Conservation (phyloP, 2,797 vertebrate genomes). For the Anguilla marmorata region DNA sequence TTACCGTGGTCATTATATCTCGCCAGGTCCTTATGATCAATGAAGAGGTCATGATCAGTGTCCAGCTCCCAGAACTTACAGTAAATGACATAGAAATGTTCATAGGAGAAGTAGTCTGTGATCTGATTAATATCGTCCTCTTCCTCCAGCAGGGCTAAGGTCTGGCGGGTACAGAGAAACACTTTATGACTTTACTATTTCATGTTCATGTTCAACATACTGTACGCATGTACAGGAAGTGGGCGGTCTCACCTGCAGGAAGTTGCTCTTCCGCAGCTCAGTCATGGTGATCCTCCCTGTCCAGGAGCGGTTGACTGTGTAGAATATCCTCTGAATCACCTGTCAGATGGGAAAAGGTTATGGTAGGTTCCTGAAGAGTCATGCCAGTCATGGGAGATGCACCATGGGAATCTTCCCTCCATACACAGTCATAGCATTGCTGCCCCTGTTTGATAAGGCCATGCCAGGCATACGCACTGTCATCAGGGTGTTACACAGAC, state of each 20-base stretch:
- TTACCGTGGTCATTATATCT: conserved; percentile 96
- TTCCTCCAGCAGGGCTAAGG: conserved; percentile 93
- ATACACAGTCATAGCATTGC: neutral
- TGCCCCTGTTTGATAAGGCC: neutral
- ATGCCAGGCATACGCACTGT: neutral
- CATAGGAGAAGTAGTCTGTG: conserved; percentile 99
- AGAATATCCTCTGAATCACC: conserved; percentile 99
- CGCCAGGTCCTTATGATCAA: conserved; percentile 91
- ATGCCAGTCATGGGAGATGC: neutral
- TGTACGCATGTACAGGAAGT: conserved; percentile 24
- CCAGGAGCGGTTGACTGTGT: conserved; percentile 98
- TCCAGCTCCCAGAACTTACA: conserved; percentile 99
- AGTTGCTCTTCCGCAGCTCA: conserved; percentile 96
- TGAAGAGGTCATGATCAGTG: conserved; percentile 95
- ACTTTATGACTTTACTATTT: neutral
- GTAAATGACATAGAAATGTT: conserved; percentile 99
- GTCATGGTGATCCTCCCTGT: conserved; percentile 89
- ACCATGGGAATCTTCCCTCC: neutral
- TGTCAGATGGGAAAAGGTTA: conserved; percentile 48
- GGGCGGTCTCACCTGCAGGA: conserved; percentile 81
- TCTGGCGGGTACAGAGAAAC: conserved; percentile 64
- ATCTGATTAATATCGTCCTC: conserved; percentile 99
- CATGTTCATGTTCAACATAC: neutral
- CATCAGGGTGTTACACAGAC: neutral
- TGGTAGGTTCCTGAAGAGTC: neutral